Conservation (phyloP, 1,140 invertebrate genomes). For the Forficula auricularia region DNA sequence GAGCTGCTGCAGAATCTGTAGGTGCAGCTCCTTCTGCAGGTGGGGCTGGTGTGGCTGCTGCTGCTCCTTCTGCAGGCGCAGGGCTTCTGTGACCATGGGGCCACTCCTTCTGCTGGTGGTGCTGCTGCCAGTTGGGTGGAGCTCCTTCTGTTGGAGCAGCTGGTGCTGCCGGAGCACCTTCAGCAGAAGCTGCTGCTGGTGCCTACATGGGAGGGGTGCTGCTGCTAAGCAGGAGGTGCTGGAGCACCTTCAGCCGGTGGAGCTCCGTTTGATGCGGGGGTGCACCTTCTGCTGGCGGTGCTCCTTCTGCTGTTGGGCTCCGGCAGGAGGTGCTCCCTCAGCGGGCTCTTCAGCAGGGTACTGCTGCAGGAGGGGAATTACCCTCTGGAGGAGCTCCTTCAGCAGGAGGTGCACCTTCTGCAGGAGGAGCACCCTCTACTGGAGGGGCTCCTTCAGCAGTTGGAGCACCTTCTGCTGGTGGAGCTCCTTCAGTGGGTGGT, state of each 20-base stretch:
- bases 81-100: constrained; percentile 6
- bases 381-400: constrained; percentile 15
- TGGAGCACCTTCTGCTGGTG: constrained; percentile 23
- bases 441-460: constrained; percentile 23
- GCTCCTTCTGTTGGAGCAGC: constrained; percentile 21
- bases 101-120: constrained; percentile 6
- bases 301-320: constrained; percentile 17
- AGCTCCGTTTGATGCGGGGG: neutral
- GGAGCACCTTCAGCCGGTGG: constrained; percentile 26
- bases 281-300: constrained; percentile 7
- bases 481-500: constrained; percentile 21
- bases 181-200: constrained; percentile 19
- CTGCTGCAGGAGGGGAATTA: constrained; percentile 13
- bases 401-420: constrained; percentile 21
- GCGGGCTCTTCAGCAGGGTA: constrained; percentile 22
- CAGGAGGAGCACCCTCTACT: constrained; percentile 24
- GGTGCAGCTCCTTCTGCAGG: constrained; percentile 20
- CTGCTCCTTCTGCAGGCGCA: constrained; percentile 24
- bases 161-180: constrained; percentile 22
- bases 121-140: constrained; percentile 16
- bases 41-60: constrained; percentile 9
- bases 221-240: too few relatives aligned
- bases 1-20: constrained; percentile 5
- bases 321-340: constrained; percentile 18
- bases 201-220: too few relatives aligned